A percentile compares a stretch with the other conserved stretches of the same genome.
phyloP scores from a whole-genome alignment of 2,888 invertebrate species.

The Belgica antarctica region DNA sequence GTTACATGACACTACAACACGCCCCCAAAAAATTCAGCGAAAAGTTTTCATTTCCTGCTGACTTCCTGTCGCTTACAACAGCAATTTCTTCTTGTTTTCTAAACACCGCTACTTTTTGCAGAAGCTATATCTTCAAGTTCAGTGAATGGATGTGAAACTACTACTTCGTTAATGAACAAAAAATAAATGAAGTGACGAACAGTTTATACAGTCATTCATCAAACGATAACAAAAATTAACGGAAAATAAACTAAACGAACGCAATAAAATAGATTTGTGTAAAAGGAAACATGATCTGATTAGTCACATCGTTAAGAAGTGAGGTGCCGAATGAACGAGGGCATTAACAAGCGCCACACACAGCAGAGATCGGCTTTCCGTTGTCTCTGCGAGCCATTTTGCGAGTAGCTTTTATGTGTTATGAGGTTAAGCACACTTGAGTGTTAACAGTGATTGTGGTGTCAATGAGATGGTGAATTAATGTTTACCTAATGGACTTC shows the following conservation, averaged over 20 bases:
- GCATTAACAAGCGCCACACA: background rate
- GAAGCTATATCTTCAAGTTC: background rate
- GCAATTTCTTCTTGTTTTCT: no score
- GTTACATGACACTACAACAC: no score
- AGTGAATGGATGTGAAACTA: background rate
- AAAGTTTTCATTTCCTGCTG: background rate
- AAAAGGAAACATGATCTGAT: constrained; percentile 15
- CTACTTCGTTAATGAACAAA: background rate
- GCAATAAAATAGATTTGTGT: background rate
- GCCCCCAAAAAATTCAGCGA: background rate
- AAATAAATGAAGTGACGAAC: constrained; percentile 19
- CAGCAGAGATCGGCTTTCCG: background rate
- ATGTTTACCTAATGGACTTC: constrained; percentile 59
- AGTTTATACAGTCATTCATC: constrained; percentile 17
- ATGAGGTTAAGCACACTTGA: background rate
- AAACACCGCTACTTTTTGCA: constrained; percentile 4
- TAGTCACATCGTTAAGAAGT: constrained; percentile 1
- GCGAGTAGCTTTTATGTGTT: background rate
- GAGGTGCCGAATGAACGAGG: background rate
- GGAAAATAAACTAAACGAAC: background rate
- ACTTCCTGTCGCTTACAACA: background rate
- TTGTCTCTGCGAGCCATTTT: background rate
- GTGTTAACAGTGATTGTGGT: constrained; percentile 6
- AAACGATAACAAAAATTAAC: constrained; percentile 15
- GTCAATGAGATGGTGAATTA: constrained; percentile 41